These are phyloP conservation scores for Byasa hedistus DNA, from an alignment of 2,888 invertebrate species.

Conservation along the genomic window DNA sequence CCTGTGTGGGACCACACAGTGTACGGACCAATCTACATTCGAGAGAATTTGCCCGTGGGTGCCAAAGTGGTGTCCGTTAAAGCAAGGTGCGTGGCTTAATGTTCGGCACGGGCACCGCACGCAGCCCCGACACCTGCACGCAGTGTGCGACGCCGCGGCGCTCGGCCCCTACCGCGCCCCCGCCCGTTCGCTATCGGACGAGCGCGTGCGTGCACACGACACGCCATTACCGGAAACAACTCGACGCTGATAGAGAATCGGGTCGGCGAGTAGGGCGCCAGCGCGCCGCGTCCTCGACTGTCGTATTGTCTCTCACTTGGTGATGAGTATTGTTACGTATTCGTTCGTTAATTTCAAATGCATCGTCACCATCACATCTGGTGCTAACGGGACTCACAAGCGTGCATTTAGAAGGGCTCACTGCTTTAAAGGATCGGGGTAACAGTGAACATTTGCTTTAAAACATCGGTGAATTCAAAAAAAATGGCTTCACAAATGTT, in stretches of 20 bases:
- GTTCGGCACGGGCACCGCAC: slow-evolving; percentile 82
- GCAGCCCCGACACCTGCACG: slow-evolving; percentile 79
- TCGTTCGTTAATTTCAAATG: slow-evolving; percentile 56
- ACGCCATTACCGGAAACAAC: background rate
- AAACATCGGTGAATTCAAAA: slow-evolving; percentile 46
- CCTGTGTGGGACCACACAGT: slow-evolving; percentile 98
- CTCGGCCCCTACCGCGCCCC: slow-evolving; percentile 29
- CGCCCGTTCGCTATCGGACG: slow-evolving; percentile 26
- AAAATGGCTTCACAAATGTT: slow-evolving; percentile 47
- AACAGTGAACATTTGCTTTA: slow-evolving; percentile 51
- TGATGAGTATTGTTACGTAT: slow-evolving; percentile 61
- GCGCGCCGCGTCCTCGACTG: slow-evolving; percentile 61
- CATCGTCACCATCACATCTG: slow-evolving; percentile 66
- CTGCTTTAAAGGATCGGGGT: slow-evolving; percentile 74
- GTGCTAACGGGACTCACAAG: slow-evolving; percentile 59
- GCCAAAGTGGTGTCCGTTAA: slow-evolving; percentile 98
- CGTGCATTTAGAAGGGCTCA: slow-evolving; percentile 72
- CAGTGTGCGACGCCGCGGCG: slow-evolving; percentile 45
- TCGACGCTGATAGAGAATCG: slow-evolving; percentile 34
- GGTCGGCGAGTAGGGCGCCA: slow-evolving; percentile 65
- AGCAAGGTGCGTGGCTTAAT: slow-evolving; percentile 94
- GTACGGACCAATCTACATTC: slow-evolving; percentile 98
- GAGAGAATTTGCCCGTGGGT: slow-evolving; percentile 98
- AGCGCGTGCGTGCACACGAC: slow-evolving; percentile 28
- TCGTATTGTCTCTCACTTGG: slow-evolving; percentile 71